phyloP scores from a whole-genome alignment of 2,888 invertebrate genomes.

The Didymodactylos carnosus region DNA sequence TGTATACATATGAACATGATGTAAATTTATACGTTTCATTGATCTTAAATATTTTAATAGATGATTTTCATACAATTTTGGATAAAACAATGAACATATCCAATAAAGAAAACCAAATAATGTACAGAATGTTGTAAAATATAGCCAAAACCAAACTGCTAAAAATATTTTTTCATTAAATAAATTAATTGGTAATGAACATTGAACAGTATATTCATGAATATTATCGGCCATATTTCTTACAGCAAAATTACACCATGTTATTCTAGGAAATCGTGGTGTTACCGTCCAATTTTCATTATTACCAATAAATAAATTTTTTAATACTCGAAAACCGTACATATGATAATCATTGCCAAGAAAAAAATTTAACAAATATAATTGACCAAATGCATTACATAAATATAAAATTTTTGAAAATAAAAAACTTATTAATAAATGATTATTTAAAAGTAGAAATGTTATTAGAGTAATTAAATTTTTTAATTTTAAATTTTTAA shows the following conservation, averaged over 20 bases:
- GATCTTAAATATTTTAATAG: neutral
- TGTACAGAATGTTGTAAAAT: slow-evolving; percentile 1
- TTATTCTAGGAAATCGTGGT: slow-evolving; percentile 7
- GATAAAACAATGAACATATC: neutral
- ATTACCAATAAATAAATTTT: slow-evolving; percentile 6
- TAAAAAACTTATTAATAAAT: neutral
- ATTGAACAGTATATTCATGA: slow-evolving; percentile 17
- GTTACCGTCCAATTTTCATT: slow-evolving; percentile 2
- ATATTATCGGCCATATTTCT: slow-evolving; percentile 13
- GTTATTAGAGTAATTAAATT: neutral
- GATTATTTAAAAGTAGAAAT: neutral
- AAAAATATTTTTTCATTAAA: slow-evolving; percentile 14
- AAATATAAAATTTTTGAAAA: slow-evolving; percentile 7
- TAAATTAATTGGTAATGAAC: slow-evolving; percentile 16
- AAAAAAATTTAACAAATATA: slow-evolving; percentile 11
- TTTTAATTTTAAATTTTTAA: neutral
- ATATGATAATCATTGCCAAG: slow-evolving; percentile 11
- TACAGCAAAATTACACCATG: slow-evolving; percentile 17
- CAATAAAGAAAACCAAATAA: slow-evolving; percentile 5
- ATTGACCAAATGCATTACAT: slow-evolving; percentile 9
- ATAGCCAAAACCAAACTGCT: slow-evolving; percentile 12
- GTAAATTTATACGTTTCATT: neutral
- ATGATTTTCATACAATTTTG: neutral
- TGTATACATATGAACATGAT: too few species aligned
- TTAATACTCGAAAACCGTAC: slow-evolving; percentile 7